phyloP scores from a whole-genome alignment of 1,140 invertebrate genomes.

The Cataglyphis hispanica region DNA sequence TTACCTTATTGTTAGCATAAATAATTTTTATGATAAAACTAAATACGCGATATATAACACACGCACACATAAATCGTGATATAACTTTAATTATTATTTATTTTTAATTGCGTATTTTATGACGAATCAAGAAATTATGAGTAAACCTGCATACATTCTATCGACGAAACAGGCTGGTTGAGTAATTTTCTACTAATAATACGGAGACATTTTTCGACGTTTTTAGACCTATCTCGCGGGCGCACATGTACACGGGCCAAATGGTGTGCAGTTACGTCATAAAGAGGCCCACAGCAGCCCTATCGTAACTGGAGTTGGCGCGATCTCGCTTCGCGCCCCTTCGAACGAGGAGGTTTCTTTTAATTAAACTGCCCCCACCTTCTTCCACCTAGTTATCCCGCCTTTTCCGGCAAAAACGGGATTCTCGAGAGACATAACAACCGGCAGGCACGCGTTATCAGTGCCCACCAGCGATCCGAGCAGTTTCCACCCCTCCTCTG shows the following conservation, averaged over 20 bases:
- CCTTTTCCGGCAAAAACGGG: conserved; percentile 78
- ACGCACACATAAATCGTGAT: not conserved
- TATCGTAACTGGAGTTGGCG: conserved; percentile 72
- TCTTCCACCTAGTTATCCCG: conserved; percentile 45
- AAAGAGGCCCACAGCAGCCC: conserved; percentile 73
- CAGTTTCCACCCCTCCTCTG: conserved; percentile 65
- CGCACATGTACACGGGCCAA: conserved; percentile 72
- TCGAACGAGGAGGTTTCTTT: conserved; percentile 85
- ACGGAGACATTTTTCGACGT: conserved; percentile 66
- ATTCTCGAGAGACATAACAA: conserved; percentile 82
- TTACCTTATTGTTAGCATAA: not conserved
- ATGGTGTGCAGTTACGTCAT: conserved; percentile 75
- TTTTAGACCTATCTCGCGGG: conserved; percentile 79
- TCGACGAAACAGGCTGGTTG: not conserved
- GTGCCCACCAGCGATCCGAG: conserved; percentile 81
- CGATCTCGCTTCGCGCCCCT: conserved; percentile 70
- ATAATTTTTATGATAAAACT: not conserved
- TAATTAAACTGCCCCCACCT: conserved; percentile 84
- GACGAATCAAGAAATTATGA: not conserved
- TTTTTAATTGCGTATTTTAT: not conserved
- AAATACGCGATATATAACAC: not conserved
- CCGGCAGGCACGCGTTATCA: conserved; percentile 84
- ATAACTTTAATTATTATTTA: not conserved
- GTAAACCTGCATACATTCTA: not conserved
- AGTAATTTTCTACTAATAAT: conserved; percentile 72